Conservation (phyloP, 2,113 vertebrate genomes). For the Sylvia atricapilla region DNA sequence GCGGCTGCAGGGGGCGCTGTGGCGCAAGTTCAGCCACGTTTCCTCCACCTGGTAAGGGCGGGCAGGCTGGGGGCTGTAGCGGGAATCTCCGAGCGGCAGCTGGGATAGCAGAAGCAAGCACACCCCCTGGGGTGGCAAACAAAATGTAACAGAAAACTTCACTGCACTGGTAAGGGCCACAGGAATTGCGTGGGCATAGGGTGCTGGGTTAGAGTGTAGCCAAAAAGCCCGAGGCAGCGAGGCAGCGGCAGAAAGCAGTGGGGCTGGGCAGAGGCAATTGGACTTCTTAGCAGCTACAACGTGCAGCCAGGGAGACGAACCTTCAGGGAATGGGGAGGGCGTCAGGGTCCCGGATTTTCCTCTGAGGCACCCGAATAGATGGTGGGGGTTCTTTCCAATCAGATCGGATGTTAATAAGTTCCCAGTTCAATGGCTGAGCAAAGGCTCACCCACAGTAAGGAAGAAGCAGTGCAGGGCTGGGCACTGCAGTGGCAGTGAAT, state of each 20-base stretch:
- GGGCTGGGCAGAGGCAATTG: not conserved
- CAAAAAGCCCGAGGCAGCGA: not conserved
- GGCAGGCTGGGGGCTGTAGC: not conserved
- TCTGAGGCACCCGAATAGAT: not conserved
- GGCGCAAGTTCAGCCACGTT: fast-evolving
- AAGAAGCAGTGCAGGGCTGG: not conserved
- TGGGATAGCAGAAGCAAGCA: not conserved
- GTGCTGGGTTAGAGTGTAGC: not conserved
- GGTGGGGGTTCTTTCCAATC: not conserved
- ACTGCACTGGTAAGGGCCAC: fast-evolving
- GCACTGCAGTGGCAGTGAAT: not conserved
- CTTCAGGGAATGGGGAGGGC: not conserved
- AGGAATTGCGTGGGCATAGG: fast-evolving
- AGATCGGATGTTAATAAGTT: not conserved
- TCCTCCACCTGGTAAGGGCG: fast-evolving
- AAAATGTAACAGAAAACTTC: not conserved
- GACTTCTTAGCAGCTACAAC: not conserved
- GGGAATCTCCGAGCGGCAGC: fast-evolving
- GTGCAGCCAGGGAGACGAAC: fast-evolving
- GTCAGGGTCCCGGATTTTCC: not conserved
- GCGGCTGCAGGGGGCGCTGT: not conserved
- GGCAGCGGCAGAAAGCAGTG: not conserved
- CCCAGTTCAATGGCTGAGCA: not conserved
- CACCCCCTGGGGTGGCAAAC: not conserved
- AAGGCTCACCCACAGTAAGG: not conserved